phyloP scores from a whole-genome alignment of 2,113 vertebrate genomes.

The Microtus montanus region DNA sequence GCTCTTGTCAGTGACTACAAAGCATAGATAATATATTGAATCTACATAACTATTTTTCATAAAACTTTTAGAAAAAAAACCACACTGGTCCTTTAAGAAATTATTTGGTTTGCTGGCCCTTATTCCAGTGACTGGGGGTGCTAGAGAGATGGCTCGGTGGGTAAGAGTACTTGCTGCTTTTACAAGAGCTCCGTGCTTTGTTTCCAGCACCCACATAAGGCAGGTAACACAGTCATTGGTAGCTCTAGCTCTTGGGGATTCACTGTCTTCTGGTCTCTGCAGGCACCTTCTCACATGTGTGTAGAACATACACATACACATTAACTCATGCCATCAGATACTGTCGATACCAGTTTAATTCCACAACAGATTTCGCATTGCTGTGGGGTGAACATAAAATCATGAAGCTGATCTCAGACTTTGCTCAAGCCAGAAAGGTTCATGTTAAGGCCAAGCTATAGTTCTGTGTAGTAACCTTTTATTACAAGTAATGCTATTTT shows the following conservation, averaged over 20 bases:
- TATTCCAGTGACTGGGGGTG: not conserved
- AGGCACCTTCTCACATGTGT: not conserved
- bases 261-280: not conserved
- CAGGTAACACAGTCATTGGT: not conserved
- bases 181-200: not conserved
- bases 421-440: not conserved
- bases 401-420: not conserved
- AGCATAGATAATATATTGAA: not conserved
- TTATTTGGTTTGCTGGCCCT: not conserved
- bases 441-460: not conserved
- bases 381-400: not conserved
- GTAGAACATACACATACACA: not conserved
- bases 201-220: not conserved
- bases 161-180: not conserved
- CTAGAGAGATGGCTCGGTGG: not conserved
- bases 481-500: not conserved
- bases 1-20: not conserved
- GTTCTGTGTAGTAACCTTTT: not conserved
- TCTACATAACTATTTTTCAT: not conserved
- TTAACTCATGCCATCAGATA: conserved; percentile 7
- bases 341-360: not conserved
- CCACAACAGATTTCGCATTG: not conserved
- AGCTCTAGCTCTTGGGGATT: not conserved
- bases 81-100: not conserved
- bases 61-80: conserved; percentile 3